Evolutionary conservation across 2,888 invertebrate genomes (phyloP), one percentile per base, ranked within the genome.

Genomic region (Scaptomyza cyrtandrae): DNA sequence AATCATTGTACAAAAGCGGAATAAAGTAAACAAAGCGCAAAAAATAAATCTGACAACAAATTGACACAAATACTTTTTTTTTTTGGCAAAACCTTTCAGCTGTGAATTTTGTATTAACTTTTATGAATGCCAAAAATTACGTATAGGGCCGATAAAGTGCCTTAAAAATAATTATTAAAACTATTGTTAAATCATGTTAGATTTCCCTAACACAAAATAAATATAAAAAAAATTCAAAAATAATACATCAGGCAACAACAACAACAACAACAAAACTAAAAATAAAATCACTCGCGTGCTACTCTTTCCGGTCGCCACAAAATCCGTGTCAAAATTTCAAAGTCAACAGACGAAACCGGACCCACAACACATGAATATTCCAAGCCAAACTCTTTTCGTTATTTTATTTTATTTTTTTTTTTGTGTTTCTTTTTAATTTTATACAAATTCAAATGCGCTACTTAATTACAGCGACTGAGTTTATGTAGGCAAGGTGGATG

Each of bases 381-480:
- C 74, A 71, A 72, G 64, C 10, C 46, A 31, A 39, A 48, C 37
- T 39, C 19, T 68, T n/a, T 52, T 56, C 46, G 10, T 6, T 33
- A 24, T 10, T 10, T n/a, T n/a, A n/a, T n/a, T n/a, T n/a, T n/a
- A n/a, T n/a, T n/a, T n/a, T n/a, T n/a, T n/a, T n/a, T 31, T 31
- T 31, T 31, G 31, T 55, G 41, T 19, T 19, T 24, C 10, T 53
- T 48, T 37, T 64, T 78, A 62, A 69, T 73, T 52, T 59, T 45
- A 60, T 64, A 57, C 63, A 59, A 71, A 77, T 68, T 80, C 58
- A 65, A 71, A 68, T 63, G 69, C 71, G 76, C 64, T 64, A 70
- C 71, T 76, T 87, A 87, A 83, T 87, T 87, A 72, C 71, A 62
- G 67, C 58, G 55, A 55, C 50, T 80, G 57, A 69, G 35, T 72